Evolutionary conservation across 2,888 invertebrate species (phyloP).

Genomic region (Ennomos fuscantarius): DNA sequence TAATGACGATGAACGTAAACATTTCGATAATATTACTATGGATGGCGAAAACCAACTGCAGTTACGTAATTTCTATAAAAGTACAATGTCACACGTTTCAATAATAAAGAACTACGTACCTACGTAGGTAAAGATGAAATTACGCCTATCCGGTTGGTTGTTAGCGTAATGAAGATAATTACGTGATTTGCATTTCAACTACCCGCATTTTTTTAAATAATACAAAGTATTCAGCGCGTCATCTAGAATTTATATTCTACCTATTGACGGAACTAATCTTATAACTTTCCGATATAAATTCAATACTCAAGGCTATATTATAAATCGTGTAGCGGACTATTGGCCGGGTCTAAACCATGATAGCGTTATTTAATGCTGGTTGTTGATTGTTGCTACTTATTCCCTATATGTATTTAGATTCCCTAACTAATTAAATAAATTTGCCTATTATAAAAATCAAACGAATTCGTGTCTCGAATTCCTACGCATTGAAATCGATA

Average conservation of each 20-base stretch:
- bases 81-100: no score
- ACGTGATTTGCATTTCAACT: slow-evolving; percentile 11
- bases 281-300: slow-evolving; percentile 4
- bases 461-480: no score
- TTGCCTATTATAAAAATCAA: no score
- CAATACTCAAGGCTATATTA: slow-evolving; percentile 1
- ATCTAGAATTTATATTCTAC: not conserved
- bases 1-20: slow-evolving; percentile 62
- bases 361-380: not conserved
- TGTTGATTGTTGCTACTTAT: not conserved
- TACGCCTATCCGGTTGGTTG: not conserved
- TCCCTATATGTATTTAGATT: not conserved
- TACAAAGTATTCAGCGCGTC: slow-evolving; percentile 2
- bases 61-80: slow-evolving; percentile 18
- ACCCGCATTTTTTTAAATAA: slow-evolving; percentile 6
- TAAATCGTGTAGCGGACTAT: no score
- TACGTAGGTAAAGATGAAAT: no score
- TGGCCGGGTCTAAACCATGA: no score
- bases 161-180: not conserved
- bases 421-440: not conserved
- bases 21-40: slow-evolving; percentile 34
- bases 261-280: not conserved
- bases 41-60: slow-evolving; percentile 26
- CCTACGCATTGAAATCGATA: no score
- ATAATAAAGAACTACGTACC: no score